Conservation (phyloP, 1,140 invertebrate species). For the Drosophila aff. region DNA sequence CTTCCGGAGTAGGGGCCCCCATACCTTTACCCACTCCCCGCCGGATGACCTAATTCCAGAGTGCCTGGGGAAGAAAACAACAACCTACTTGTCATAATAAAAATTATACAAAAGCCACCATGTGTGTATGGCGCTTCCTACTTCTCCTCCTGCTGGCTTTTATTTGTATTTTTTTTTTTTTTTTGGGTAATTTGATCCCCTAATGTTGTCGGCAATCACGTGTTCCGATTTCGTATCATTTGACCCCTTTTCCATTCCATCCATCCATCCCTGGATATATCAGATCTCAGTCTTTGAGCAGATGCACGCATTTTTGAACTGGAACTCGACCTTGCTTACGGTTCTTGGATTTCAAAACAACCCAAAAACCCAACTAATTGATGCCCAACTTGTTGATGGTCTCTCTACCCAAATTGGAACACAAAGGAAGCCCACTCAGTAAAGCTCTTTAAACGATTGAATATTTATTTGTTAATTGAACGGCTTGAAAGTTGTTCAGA, state of each 20-base stretch:
- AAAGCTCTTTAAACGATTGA: constrained; percentile 51
- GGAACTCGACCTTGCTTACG: constrained; percentile 68
- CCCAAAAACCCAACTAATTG: constrained; percentile 66
- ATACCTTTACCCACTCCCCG: constrained; percentile 30
- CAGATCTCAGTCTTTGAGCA: constrained; percentile 18
- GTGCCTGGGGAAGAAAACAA: constrained; percentile 34
- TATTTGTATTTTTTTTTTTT: constrained; percentile 22
- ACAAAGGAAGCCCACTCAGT: constrained; percentile 30
- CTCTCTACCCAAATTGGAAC: constrained; percentile 56
- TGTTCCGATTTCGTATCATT: constrained; percentile 69
- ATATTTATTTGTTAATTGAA: constrained; percentile 50
- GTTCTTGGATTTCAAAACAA: constrained; percentile 76
- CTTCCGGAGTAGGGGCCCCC: constrained; percentile 43
- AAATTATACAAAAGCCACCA: constrained; percentile 34
- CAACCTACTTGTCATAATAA: constrained; percentile 49
- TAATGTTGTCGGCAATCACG: constrained; percentile 72
- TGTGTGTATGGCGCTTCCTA: constrained; percentile 26
- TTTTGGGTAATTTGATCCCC: constrained; percentile 67
- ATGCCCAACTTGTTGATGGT: constrained; percentile 67
- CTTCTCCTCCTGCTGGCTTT: constrained; percentile 13
- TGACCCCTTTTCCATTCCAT: constrained; percentile 64
- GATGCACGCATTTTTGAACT: constrained; percentile 40
- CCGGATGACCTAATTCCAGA: constrained; percentile 61
- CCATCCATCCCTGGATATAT: constrained; percentile 28
- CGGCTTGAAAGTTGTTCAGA: constrained; percentile 12